Percentiles rank a stretch among this genome's conserved stretches.
Evolutionary conservation across 2,113 vertebrate species (phyloP).

Genomic region (Pontoporia blainvillei): DNA sequence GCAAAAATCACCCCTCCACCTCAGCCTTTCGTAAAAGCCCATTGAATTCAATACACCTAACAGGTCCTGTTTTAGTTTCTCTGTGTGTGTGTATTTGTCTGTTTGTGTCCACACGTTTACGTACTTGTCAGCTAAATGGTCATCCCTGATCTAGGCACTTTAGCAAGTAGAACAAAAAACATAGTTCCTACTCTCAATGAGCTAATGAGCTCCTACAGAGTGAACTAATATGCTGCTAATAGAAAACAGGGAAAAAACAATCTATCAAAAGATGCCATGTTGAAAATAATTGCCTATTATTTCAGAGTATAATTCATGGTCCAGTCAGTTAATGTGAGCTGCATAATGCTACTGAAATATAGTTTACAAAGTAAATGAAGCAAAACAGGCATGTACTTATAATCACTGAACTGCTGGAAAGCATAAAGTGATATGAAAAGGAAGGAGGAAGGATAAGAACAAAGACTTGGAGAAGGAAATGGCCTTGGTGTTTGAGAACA

Average conservation of each 20-base stretch:
- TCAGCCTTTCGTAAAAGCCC: not conserved
- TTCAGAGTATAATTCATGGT: not conserved
- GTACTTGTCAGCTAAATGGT: not conserved
- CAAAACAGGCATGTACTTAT: not conserved
- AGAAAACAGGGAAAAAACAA: not conserved
- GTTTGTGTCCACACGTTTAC: not conserved
- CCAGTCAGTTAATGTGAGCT: not conserved
- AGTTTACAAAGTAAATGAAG: not conserved
- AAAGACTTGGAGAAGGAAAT: not conserved
- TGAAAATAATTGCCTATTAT: not conserved
- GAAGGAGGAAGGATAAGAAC: not conserved
- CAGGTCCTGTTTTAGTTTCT: not conserved
- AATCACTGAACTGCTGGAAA: not conserved
- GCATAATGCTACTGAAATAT: not conserved
- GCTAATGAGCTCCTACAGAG: not conserved
- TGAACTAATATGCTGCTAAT: not conserved
- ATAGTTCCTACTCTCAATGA: not conserved
- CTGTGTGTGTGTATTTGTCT: not conserved
- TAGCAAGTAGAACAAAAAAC: not conserved
- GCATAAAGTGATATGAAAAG: not conserved
- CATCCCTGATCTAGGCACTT: not conserved
- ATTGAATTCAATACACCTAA: not conserved
- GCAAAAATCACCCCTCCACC: not conserved
- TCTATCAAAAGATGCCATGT: not conserved
- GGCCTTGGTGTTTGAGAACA: not conserved